Evolutionary conservation across 2,888 invertebrate genomes (phyloP), one percentile per base, ranked within the genome.

Genomic region (Pocota personata): DNA sequence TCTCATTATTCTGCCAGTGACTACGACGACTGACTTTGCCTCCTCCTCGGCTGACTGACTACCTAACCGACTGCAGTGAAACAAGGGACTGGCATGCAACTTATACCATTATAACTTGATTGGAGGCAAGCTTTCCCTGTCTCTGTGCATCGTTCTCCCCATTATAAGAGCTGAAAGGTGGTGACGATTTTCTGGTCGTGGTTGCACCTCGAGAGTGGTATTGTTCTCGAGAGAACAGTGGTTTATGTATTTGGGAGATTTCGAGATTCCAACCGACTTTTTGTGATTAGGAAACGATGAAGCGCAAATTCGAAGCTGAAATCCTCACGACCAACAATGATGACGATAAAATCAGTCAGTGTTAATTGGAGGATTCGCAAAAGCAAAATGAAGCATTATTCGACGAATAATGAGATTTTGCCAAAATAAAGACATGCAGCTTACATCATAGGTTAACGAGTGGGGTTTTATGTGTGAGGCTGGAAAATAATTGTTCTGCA

Each of bases 41-140:
- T 55, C 1, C n/a, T 48, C 30, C 30, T 30, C 55, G 76, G 37
- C 58, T 67, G 72, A 40, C 58, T 82, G 60, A 86, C 82, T 86
- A 52, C 76, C 86, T 77, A 86, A 80, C 84, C 80, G 86, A 67
- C 77, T 82, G 72, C 77, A 77, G 69, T 67, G 66, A 48, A 86
- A 86, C 66, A 72, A 72, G 66, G 46, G 46, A 76, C 75, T 67
- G 71, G 71, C 66, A 72, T 82, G 76, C 86, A 82, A 77, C 82
- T 86, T 76, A 86, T 71, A 72, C 50, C 64, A 78, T 83, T 79
- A 79, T 79, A 84, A 83, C 73, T 78, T 52, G 40, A 82, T 82
- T 71, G 32, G 40, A 57, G 62, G 62, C 37, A 69, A 16, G 52
- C 37, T 48, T 30, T 24, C 19, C 48, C 8, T 21, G 27, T 37